Evolutionary conservation across 2,888 invertebrate genomes (phyloP).

Genomic region (Melanostoma mellinum): DNA sequence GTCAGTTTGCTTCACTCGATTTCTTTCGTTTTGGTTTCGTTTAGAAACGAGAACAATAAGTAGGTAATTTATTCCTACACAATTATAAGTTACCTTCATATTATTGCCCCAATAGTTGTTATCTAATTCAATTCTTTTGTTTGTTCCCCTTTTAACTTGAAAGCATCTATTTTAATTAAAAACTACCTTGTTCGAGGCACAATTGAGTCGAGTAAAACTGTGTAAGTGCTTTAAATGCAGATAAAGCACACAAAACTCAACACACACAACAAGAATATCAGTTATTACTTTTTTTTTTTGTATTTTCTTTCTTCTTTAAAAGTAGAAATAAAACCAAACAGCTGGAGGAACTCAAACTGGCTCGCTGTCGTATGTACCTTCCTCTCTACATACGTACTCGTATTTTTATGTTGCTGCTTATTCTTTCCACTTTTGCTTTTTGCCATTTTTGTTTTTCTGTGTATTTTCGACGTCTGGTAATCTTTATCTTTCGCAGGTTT

Average conservation of each 20-base stretch:
- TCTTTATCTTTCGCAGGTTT: slow-evolving; percentile 2
- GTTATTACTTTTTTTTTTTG: no score
- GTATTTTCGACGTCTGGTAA: neutral
- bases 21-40: no score
- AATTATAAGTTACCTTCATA: no score
- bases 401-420: slow-evolving; percentile 38
- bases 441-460: slow-evolving; percentile 40
- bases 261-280: neutral
- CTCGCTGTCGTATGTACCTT: neutral
- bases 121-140: no score
- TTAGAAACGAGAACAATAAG: no score
- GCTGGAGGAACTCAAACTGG: slow-evolving; percentile 38
- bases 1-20: no score
- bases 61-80: no score
- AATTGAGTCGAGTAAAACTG: neutral
- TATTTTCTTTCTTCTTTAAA: neutral
- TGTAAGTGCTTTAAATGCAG: slow-evolving; percentile 12
- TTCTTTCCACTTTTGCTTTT: slow-evolving; percentile 55
- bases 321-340: slow-evolving; percentile 46
- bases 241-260: slow-evolving; percentile 22
- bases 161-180: neutral
- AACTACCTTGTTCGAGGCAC: neutral
- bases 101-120: no score
- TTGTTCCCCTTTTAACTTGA: neutral
- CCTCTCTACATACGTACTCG: no score